These are phyloP conservation scores for Chaenogobius annularis DNA, from an alignment of 2,113 vertebrate genomes.

Conservation along the genomic window DNA sequence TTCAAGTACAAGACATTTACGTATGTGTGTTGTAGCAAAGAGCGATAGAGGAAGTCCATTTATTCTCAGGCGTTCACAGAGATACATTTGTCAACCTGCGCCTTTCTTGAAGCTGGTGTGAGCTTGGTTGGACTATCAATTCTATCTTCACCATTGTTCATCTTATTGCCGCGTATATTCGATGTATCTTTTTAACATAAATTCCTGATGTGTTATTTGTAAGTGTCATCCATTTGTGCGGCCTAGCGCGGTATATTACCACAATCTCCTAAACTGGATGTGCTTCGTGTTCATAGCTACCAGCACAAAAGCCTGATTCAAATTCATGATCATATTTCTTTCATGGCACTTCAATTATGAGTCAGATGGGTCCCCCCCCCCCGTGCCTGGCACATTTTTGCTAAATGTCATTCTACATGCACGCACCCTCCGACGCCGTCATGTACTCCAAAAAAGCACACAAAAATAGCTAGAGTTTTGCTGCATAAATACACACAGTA, in stretches of 20 bases:
- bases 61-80: slow-evolving; percentile 48
- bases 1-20: background rate
- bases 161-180: slow-evolving; percentile 44
- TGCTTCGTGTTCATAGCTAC: slow-evolving; percentile 27
- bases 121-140: slow-evolving; percentile 55
- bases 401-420: slow-evolving; percentile 73
- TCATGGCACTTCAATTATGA: slow-evolving; percentile 76
- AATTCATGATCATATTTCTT: slow-evolving; percentile 72
- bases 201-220: slow-evolving; percentile 44
- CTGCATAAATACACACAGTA: slow-evolving; percentile 2
- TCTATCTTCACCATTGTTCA: slow-evolving; percentile 53
- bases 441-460: slow-evolving; percentile 11
- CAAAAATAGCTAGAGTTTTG: background rate
- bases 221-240: slow-evolving; percentile 53
- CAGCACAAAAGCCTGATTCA: slow-evolving; percentile 53
- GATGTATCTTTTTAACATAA: background rate
- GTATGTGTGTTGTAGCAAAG: background rate
- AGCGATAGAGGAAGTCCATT: slow-evolving; percentile 17
- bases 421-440: slow-evolving; percentile 39
- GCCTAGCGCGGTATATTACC: slow-evolving; percentile 8
- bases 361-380: slow-evolving; percentile 53
- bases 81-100: slow-evolving; percentile 38
- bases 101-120: slow-evolving; percentile 58
- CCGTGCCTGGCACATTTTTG: slow-evolving; percentile 49
- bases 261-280: slow-evolving; percentile 18